Evolutionary conservation across 64 coral and sea anemone genomes (phyloP), one percentile per base, ranked within the genome.

Genomic region (Montipora cactus): DNA sequence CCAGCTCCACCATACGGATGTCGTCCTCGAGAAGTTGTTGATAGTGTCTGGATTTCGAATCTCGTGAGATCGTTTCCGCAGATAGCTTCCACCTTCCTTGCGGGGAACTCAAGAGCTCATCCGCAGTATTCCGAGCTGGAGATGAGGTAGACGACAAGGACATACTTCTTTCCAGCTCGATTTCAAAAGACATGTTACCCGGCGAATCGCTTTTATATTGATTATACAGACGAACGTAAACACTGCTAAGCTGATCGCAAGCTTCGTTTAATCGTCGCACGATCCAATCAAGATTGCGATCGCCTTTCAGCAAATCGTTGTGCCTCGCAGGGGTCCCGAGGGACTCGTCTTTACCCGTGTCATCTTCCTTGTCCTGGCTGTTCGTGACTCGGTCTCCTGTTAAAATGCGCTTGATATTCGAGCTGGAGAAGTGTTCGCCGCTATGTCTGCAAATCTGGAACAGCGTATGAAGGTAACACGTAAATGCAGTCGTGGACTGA

Each of bases 401-500:
- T 67, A 99, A 78, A 91, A 99, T 96, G 15, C 98, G 95, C 67
- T 99, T 99, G 28, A 99, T 96, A 21, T 96, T 89, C 8, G 98
- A 99, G 47, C 92, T 96, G 58, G 95, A 96, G 64, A 99, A 96
- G 72, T 99, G 95, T 59, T 99, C 98, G 2, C 98, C 98, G 47
- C 95, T 96, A 76, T 99, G 95, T 47, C 94, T 95, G 51, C 98
- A 99, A 86, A 99, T 99, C 69, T 99, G 95, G 51, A 99, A 96
- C 90, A 99, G 88, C 14, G 98, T 99, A 74, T 96, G 95, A 49
- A 99, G 95, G 66, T 99, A 99, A 61, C 81, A 99, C 15, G 89
- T 96, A 62, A 99, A 99, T 13, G 98, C 95, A 3, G 92, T 99
- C 3, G 98, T 96, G 8, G 98, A 99, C 44, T 99, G 98, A 44